Conservation (phyloP, 2,113 vertebrate species). For the Entelurus aequoreus region DNA sequence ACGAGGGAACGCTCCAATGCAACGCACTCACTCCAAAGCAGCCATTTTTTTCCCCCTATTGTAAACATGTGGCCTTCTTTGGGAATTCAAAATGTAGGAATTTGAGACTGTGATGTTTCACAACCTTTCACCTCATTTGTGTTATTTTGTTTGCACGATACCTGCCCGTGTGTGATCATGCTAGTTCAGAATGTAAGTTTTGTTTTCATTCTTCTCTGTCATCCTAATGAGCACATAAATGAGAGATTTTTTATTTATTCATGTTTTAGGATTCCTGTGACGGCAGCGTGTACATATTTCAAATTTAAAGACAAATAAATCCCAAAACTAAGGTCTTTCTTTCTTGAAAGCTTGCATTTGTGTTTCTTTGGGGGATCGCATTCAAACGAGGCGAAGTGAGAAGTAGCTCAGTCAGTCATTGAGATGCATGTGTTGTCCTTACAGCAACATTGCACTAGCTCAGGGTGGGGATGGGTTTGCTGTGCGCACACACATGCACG, state of each 20-base stretch:
- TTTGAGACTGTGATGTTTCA: too few relatives aligned
- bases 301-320: constrained; percentile 6
- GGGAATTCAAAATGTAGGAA: too few relatives aligned
- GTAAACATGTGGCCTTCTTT: not conserved
- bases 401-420: not conserved
- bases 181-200: too few relatives aligned
- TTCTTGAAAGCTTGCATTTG: not conserved
- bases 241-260: not conserved
- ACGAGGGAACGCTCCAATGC: not conserved
- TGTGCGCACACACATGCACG: not conserved
- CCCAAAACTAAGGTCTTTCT: constrained; percentile 1
- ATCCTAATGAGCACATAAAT: not conserved
- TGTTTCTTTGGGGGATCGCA: not conserved
- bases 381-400: too few relatives aligned
- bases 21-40: not conserved
- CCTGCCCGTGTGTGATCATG: not conserved
- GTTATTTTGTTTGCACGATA: not conserved
- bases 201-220: too few relatives aligned
- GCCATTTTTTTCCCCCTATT: not conserved
- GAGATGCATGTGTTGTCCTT: constrained; percentile 4
- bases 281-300: not conserved
- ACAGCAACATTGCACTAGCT: not conserved
- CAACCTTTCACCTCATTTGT: constrained; percentile 1
- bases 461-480: not conserved
- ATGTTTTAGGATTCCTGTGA: not conserved